Percentiles rank a stretch among this genome's conserved stretches.
phyloP scores from a whole-genome alignment of 2,797 vertebrate species.

The Catamblyrhynchus diadema region DNA sequence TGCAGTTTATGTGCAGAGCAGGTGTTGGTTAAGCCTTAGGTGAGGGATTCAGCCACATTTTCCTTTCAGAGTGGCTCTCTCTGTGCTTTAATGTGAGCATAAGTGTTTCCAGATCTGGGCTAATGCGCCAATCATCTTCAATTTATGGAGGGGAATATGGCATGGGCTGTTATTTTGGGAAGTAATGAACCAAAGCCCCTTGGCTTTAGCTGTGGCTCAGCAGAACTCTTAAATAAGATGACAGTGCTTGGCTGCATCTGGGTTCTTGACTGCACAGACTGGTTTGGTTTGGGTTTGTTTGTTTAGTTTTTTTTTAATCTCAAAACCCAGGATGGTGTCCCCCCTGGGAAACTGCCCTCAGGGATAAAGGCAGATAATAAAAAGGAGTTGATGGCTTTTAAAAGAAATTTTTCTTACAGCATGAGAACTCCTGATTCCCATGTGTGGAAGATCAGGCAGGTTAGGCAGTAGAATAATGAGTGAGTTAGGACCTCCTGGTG shows the following conservation, averaged over 20 bases:
- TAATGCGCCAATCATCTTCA: not conserved
- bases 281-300: not conserved
- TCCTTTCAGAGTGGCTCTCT: not conserved
- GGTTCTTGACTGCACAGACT: not conserved
- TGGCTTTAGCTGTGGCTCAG: not conserved
- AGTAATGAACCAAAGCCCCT: not conserved
- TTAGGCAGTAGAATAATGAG: not conserved
- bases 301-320: not conserved
- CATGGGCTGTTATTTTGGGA: not conserved
- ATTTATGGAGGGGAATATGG: not conserved
- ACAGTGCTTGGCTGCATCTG: not conserved
- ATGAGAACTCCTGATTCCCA: not conserved
- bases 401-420: not conserved
- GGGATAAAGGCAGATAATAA: not conserved
- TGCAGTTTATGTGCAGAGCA: not conserved
- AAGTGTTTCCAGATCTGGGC: not conserved
- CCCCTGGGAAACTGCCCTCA: not conserved
- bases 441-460: not conserved
- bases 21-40: not conserved
- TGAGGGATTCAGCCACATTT: not conserved
- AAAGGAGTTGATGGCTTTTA: not conserved
- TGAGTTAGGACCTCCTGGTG: not conserved
- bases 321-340: accelerated
- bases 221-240: not conserved
- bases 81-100: not conserved